These are phyloP conservation scores for Thereva nobilitata DNA, from an alignment of 2,888 invertebrate genomes.

Conservation along the genomic window DNA sequence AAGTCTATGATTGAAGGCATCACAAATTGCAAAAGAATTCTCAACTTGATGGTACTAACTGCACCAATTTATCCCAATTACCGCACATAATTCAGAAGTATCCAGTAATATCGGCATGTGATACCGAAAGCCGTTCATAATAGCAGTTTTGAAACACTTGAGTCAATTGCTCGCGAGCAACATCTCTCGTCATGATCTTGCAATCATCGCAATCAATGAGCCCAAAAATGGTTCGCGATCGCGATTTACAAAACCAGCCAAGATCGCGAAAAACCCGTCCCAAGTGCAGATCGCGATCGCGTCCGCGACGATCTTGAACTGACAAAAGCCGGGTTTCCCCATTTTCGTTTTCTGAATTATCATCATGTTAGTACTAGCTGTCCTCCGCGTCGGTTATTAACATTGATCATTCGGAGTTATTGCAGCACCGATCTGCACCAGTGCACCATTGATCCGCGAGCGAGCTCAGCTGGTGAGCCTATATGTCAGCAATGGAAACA, in stretches of 20 bases:
- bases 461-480: conserved; percentile 13
- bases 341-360: conserved; percentile 37
- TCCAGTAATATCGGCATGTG: too few relatives aligned
- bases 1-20: too few relatives aligned
- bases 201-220: conserved; percentile 33
- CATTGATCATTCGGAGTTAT: conserved; percentile 38
- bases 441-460: conserved; percentile 29
- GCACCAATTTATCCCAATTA: too few relatives aligned
- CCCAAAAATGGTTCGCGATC: conserved; percentile 30
- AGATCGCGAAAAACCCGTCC: conserved; percentile 9
- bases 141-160: background rate
- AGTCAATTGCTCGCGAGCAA: conserved; percentile 11
- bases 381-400: conserved; percentile 37
- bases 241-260: background rate
- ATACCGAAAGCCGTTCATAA: background rate
- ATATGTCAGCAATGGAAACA: conserved; percentile 40
- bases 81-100: too few relatives aligned
- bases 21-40: too few relatives aligned
- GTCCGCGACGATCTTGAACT: conserved; percentile 2
- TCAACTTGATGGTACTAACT: too few relatives aligned
- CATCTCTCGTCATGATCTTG: conserved; percentile 1
- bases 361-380: conserved; percentile 35
- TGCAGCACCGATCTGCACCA: conserved; percentile 21
- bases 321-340: conserved; percentile 27
- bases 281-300: conserved; percentile 30